These are phyloP conservation scores for Pteronotus mesoamericanus DNA, from an alignment of 2,797 vertebrate genomes.

Conservation along the genomic window DNA sequence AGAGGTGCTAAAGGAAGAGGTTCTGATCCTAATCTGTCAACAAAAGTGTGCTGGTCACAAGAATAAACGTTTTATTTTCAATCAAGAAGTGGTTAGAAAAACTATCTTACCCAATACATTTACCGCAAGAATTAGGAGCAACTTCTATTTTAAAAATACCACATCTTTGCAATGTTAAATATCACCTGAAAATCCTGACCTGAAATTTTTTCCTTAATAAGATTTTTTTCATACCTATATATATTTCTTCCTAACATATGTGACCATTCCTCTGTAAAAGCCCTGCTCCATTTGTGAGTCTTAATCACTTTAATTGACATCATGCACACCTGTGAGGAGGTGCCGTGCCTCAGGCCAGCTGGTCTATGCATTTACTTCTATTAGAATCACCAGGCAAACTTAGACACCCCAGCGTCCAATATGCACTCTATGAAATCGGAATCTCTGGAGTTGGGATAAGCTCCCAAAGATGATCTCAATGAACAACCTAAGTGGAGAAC, in stretches of 20 bases:
- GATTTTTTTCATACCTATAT: not conserved
- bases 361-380: not conserved
- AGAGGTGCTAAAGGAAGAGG: not conserved
- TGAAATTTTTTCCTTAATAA: not conserved
- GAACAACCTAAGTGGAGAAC: rapidly evolving
- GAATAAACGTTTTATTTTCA: not conserved
- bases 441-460: not conserved
- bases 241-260: not conserved
- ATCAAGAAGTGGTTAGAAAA: not conserved
- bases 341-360: too few relatives aligned
- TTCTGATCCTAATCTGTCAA: not conserved
- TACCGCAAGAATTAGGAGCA: not conserved
- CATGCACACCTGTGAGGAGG: not conserved
- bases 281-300: too few relatives aligned
- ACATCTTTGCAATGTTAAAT: not conserved
- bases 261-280: not conserved
- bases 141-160: not conserved
- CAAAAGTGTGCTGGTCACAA: not conserved
- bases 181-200: not conserved
- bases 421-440: not conserved
- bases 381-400: not conserved
- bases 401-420: not conserved
- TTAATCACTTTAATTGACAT: not conserved
- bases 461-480: rapidly evolving
- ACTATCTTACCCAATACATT: not conserved